Evolutionary conservation across 2,888 invertebrate genomes (phyloP).

Genomic region (Heliconius hortense): DNA sequence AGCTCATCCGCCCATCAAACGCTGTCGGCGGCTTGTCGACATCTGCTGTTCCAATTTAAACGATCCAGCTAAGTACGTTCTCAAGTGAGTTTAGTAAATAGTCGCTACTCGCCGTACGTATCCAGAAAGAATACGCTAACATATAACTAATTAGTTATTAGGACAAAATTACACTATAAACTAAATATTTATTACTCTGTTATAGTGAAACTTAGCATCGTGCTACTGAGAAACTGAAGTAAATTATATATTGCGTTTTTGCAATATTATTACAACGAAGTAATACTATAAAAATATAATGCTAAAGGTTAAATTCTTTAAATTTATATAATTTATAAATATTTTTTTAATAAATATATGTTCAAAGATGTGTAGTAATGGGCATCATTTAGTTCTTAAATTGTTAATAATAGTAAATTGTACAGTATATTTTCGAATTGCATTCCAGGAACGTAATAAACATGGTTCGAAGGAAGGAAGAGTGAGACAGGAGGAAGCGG

Average conservation of each 20-base stretch:
- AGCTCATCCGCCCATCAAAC: constrained; percentile 70
- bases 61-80: constrained; percentile 38
- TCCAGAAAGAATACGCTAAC: neutral
- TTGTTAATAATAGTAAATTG: constrained; percentile 11
- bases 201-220: neutral
- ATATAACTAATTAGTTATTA: no score
- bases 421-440: constrained; percentile 40
- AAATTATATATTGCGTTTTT: neutral
- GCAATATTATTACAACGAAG: neutral
- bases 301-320: neutral
- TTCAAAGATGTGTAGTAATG: neutral
- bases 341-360: neutral
- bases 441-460: constrained; percentile 39
- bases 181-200: neutral
- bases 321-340: neutral
- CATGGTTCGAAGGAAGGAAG: constrained; percentile 58
- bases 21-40: constrained; percentile 68
- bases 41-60: constrained; percentile 75
- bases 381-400: neutral
- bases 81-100: constrained; percentile 43
- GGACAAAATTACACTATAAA: no score
- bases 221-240: neutral
- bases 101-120: constrained; percentile 22
- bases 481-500: constrained; percentile 51
- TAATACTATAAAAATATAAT: neutral